Percentiles rank a stretch among this genome's conserved stretches.
phyloP scores from a whole-genome alignment of 2,888 invertebrate species.

The Hipparchia sbordonii region DNA sequence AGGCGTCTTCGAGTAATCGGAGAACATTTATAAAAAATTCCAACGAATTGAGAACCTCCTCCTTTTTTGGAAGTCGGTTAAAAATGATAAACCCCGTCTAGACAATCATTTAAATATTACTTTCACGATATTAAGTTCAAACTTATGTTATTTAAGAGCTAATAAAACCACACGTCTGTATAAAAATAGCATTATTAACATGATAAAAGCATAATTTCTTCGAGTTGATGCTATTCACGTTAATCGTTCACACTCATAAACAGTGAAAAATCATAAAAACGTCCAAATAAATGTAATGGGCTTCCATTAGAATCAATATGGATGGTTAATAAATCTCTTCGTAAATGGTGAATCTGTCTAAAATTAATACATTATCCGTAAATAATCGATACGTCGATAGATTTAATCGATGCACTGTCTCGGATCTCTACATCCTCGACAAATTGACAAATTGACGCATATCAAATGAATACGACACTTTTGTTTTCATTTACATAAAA shows the following conservation, averaged over 20 bases:
- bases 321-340: conserved; percentile 43
- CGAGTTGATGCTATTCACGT: conserved; percentile 6
- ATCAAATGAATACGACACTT: conserved; percentile 27
- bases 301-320: conserved; percentile 45
- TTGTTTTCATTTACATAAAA: conserved; percentile 24
- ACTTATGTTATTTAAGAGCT: background rate
- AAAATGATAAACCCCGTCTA: background rate
- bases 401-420: conserved; percentile 26
- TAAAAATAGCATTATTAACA: conserved; percentile 13
- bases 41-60: too few species aligned
- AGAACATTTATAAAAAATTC: too few species aligned
- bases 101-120: conserved; percentile 9
- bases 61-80: too few species aligned
- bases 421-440: conserved; percentile 35
- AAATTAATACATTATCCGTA: conserved; percentile 38
- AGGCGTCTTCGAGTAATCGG: too few species aligned
- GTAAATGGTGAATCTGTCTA: conserved; percentile 41
- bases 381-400: conserved; percentile 39
- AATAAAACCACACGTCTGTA: conserved; percentile 6
- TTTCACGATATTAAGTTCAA: background rate
- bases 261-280: conserved; percentile 32
- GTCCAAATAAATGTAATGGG: conserved; percentile 37
- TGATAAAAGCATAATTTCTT: conserved; percentile 24
- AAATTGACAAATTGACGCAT: conserved; percentile 40
- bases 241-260: conserved; percentile 20